These are phyloP conservation scores for Ceyx melanurus DNA, from an alignment of 2,113 vertebrate species.

Conservation along the genomic window DNA sequence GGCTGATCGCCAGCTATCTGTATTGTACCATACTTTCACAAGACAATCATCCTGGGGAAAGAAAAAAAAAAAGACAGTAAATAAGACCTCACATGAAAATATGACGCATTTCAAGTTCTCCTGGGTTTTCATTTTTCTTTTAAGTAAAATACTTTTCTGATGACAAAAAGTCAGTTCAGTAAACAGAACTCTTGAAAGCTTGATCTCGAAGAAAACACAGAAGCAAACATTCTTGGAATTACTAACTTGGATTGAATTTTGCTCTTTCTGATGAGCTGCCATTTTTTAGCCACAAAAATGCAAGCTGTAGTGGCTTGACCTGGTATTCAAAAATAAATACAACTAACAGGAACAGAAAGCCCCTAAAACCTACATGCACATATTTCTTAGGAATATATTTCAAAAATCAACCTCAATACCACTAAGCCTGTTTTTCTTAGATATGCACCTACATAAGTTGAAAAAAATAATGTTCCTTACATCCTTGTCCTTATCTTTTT, in stretches of 20 bases:
- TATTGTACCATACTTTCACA: slow-evolving; percentile 96
- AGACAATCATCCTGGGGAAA: slow-evolving; percentile 90
- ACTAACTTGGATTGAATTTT: background rate
- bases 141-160: background rate
- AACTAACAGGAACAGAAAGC: background rate
- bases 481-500: background rate
- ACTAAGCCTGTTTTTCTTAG: background rate
- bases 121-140: background rate
- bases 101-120: background rate
- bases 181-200: background rate
- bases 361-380: background rate
- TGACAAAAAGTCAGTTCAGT: background rate
- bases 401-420: background rate
- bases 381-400: background rate
- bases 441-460: background rate
- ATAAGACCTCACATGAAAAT: background rate
- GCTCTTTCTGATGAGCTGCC: background rate
- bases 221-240: background rate
- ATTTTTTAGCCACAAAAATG: background rate
- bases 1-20: slow-evolving; percentile 87
- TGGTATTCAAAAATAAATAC: background rate
- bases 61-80: background rate
- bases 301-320: background rate
- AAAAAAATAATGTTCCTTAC: background rate
- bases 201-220: background rate